Evolutionary conservation across 2,888 invertebrate genomes (phyloP), one percentile per base, ranked within the genome.

Genomic region (Ecdyonurus torrentis): DNA sequence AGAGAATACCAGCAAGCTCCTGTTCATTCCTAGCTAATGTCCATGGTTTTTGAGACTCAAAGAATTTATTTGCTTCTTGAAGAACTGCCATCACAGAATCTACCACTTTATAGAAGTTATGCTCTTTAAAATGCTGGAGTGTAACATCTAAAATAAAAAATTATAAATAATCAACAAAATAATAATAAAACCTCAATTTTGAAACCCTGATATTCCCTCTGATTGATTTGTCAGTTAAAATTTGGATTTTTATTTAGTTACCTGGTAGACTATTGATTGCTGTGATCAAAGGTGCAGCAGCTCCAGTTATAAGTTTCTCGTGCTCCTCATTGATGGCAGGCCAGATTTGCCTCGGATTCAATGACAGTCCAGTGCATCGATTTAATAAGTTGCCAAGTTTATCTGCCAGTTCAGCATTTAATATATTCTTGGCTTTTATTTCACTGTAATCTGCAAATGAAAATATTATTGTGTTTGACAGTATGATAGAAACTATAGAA

Each of bases 371-470:
- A 67, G 86, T 84, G 71, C 88, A 89, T 20, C 97, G 83, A 63
- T 83, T 87, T 65, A 91, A 78, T 61, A 98, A 80, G 80, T 98
- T 98, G 23, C 96, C 97, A 20, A 96, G 75, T 0, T 90, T 91
- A 74, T 96, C 91, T 1, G 93, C 95, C 64, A 98, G 77, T 73
- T 97, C 95, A 0, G 89, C 81, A 78, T 98, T 97, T 22, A 91
- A 77, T 63, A 86, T 81, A 68, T 87, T 82, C 52, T 84, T 73
- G 61, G 90, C 79, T 73, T 91, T 89, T 2, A 78, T 78, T 67
- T 86, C 84, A 72, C 85, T 90, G 76, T 87, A 97, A 78, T 95
- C 95, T 95, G 76, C 20, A 78, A 76, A 61, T 66, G 68, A 65
- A 64, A 66, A 66, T 64, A 2, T 20, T 58, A 2, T 20, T 2